phyloP scores from a whole-genome alignment of 2,888 invertebrate species.

The Oegoconia quadripuncta region DNA sequence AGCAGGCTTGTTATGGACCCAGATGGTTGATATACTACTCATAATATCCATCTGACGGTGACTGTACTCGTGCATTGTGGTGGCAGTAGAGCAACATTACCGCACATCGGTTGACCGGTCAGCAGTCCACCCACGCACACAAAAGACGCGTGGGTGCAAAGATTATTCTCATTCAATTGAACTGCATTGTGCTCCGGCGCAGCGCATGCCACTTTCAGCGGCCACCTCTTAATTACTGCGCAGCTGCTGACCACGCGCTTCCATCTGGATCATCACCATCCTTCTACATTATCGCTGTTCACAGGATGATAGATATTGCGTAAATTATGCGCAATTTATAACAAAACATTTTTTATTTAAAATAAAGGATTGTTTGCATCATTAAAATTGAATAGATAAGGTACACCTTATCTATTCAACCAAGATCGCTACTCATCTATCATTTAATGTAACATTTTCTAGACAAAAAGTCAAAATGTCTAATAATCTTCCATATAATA shows the following conservation, averaged over 20 bases:
- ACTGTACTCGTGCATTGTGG: no score
- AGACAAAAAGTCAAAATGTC: no score
- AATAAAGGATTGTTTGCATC: no score
- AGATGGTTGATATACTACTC: no score
- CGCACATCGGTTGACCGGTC: conserved; percentile 46
- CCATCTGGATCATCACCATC: conserved; percentile 75
- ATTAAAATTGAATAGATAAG: no score
- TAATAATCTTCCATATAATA: no score
- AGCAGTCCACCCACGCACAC: conserved; percentile 74
- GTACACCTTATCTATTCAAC: no score
- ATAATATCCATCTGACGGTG: no score
- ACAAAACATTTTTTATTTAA: no score
- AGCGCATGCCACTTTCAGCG: conserved; percentile 76
- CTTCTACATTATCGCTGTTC: conserved; percentile 47
- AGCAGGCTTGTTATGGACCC: no score
- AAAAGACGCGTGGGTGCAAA: conserved; percentile 77
- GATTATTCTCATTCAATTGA: conserved; percentile 80
- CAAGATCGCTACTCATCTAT: no score
- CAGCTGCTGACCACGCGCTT: conserved; percentile 76
- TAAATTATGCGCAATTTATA: background rate
- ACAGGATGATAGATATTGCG: conserved; percentile 51
- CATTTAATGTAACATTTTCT: no score
- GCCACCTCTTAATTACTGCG: conserved; percentile 75
- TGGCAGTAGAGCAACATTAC: conserved; percentile 50
- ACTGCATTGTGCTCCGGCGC: conserved; percentile 76